Evolutionary conservation across 2,888 invertebrate genomes (phyloP).

Genomic region (Polydesmus complanatus): DNA sequence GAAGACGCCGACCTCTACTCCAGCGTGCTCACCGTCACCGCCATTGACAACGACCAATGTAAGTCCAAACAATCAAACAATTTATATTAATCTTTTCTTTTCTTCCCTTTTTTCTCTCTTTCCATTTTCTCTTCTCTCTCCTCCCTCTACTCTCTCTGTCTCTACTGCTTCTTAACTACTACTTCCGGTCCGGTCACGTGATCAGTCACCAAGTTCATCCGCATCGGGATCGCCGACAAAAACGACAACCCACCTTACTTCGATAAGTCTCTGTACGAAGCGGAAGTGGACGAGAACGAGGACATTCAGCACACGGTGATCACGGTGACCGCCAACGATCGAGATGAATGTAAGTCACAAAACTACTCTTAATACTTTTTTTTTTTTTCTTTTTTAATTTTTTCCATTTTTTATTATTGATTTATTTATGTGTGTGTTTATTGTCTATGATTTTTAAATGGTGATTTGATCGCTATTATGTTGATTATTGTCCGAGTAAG

Average conservation of each 20-base stretch:
- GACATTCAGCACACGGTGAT: slow-evolving; percentile 93
- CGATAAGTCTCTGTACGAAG: slow-evolving; percentile 89
- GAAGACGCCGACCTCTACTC: slow-evolving; percentile 25
- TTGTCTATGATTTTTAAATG: no score
- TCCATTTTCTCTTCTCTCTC: slow-evolving; percentile 10
- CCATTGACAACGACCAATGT: slow-evolving; percentile 18
- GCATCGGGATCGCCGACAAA: slow-evolving; percentile 95
- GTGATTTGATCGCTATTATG: no score
- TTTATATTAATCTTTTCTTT: slow-evolving; percentile 5
- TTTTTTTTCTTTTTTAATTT: no score
- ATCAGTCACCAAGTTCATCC: slow-evolving; percentile 90
- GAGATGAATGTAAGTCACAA: slow-evolving; percentile 85
- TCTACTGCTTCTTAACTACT: slow-evolving; percentile 22
- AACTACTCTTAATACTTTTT: not conserved
- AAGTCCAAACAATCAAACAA: no score
- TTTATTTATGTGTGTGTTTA: not conserved
- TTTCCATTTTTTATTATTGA: no score
- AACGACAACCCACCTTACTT: slow-evolving; percentile 99
- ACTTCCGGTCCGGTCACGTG: slow-evolving; percentile 24
- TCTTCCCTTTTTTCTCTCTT: slow-evolving; percentile 15
- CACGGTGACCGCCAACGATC: slow-evolving; percentile 97
- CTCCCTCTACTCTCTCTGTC: slow-evolving; percentile 10
- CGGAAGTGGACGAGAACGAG: slow-evolving; percentile 95
- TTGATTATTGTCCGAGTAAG: no score
- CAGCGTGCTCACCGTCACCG: slow-evolving; percentile 17